Evolutionary conservation across 1,140 invertebrate genomes (phyloP).

Genomic region (Epicauta chinensis): DNA sequence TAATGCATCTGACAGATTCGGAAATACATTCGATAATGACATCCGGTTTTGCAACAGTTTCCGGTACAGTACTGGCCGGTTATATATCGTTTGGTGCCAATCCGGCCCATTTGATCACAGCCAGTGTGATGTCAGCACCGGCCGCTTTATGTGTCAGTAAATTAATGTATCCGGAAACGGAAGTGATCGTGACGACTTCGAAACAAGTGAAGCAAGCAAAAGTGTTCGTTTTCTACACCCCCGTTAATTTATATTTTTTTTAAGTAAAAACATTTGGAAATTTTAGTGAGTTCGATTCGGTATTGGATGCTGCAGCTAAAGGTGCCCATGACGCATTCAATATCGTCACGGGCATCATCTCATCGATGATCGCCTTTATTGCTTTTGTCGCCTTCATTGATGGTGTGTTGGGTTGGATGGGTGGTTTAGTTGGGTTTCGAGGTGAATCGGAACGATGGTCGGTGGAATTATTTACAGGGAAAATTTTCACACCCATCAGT

Average conservation of each 20-base stretch:
- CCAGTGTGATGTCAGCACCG: constrained; percentile 93
- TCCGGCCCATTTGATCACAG: constrained; percentile 74
- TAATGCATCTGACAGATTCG: constrained; percentile 75
- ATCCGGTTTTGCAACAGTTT: constrained; percentile 91
- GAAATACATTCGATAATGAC: constrained; percentile 92
- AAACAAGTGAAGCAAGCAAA: constrained; percentile 39
- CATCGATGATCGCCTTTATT: constrained; percentile 89
- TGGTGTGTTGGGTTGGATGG: constrained; percentile 71
- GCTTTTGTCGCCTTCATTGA: constrained; percentile 81
- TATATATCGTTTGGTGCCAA: constrained; percentile 88
- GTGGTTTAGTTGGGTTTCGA: constrained; percentile 48
- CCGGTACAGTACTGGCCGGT: constrained; percentile 74
- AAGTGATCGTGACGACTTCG: constrained; percentile 62
- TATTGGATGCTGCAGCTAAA: constrained; percentile 82
- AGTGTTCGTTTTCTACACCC: too few relatives aligned
- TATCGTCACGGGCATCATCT: constrained; percentile 81
- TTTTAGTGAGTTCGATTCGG: constrained; percentile 69
- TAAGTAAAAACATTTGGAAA: background rate
- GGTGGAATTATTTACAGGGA: constrained; percentile 70
- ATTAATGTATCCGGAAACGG: constrained; percentile 85
- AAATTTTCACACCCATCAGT: constrained; percentile 75
- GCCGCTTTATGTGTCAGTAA: constrained; percentile 85
- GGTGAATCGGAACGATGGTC: constrained; percentile 43
- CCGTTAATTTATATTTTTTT: background rate
- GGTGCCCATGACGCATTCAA: constrained; percentile 77